These are phyloP conservation scores for Zhuqinia jingwanae DNA, from an alignment of 2,888 invertebrate species.

Conservation along the genomic window DNA sequence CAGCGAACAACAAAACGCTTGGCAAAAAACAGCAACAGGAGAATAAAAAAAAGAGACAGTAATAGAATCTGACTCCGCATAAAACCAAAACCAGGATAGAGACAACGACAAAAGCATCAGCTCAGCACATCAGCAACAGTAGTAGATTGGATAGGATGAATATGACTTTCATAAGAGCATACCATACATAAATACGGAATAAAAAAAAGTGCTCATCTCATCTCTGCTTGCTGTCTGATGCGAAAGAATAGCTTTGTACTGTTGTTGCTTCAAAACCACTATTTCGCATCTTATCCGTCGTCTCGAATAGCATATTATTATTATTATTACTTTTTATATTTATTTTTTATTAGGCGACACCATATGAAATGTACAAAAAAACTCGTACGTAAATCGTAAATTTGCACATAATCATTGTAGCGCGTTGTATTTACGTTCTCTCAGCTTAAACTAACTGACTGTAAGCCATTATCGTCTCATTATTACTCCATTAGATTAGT, in stretches of 20 bases:
- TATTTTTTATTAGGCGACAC: conserved; percentile 28
- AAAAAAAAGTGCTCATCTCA: conserved; percentile 31
- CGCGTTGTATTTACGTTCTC: too few relatives aligned
- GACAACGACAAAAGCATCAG: too few relatives aligned
- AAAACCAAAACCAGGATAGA: conserved; percentile 53
- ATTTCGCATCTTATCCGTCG: conserved; percentile 22
- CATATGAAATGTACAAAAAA: neutral
- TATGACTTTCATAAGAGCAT: conserved; percentile 33
- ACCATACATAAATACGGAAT: conserved; percentile 28
- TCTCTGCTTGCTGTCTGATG: neutral
- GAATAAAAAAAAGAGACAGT: conserved; percentile 37
- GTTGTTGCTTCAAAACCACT: conserved; percentile 19
- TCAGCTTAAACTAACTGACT: neutral
- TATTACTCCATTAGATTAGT: conserved; percentile 7
- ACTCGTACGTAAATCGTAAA: neutral
- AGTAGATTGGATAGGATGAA: conserved; percentile 30
- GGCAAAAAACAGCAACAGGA: conserved; percentile 61
- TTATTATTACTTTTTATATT: conserved; percentile 38
- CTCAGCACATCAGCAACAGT: too few relatives aligned
- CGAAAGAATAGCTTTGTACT: conserved; percentile 36
- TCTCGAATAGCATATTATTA: conserved; percentile 29
- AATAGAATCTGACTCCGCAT: conserved; percentile 55
- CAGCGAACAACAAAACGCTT: conserved; percentile 19
- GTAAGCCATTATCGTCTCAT: neutral
- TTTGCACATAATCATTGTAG: conserved; percentile 12